Conservation (phyloP, 2,888 invertebrate species). For the Macrophya alboannulata region DNA sequence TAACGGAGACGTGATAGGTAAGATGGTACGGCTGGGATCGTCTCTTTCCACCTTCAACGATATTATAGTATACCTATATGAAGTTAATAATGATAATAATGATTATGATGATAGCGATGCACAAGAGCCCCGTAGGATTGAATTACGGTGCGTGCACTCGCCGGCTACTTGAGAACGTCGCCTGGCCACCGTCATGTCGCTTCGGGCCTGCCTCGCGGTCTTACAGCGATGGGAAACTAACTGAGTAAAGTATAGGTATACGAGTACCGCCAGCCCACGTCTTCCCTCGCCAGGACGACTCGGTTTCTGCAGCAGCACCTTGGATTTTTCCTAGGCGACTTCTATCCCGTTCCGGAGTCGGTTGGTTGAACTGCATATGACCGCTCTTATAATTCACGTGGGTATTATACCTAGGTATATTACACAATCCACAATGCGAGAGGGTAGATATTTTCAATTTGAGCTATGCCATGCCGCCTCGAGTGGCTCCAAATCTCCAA, state of each 20-base stretch:
- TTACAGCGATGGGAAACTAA: constrained; percentile 29
- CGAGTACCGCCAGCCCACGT: constrained; percentile 9
- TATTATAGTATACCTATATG: not conserved
- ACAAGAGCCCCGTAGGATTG: constrained; percentile 32
- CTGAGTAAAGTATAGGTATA: constrained; percentile 11
- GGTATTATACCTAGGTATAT: too few relatives aligned
- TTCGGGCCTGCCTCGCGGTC: constrained; percentile 13
- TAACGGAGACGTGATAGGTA: not conserved
- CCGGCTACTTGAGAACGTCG: constrained; percentile 41
- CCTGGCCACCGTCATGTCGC: constrained; percentile 16
- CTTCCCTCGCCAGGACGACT: constrained; percentile 9
- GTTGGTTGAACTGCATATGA: not conserved
- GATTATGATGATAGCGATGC: constrained; percentile 27
- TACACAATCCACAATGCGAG: not conserved
- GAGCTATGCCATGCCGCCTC: not conserved
- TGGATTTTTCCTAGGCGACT: constrained; percentile 9
- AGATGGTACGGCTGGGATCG: not conserved
- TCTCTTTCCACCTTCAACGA: not conserved
- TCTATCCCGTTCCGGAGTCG: not conserved
- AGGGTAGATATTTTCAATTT: not conserved
- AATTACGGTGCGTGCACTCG: constrained; percentile 46
- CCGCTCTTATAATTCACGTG: not conserved
- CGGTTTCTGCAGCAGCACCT: not conserved
- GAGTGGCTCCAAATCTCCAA: not conserved
- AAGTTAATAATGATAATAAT: constrained; percentile 26